A percentile compares a stretch with the other conserved stretches of the same genome.
phyloP scores from a whole-genome alignment of 35 echinoderm and acorn worm species.

The Apostichopus japonicus region DNA sequence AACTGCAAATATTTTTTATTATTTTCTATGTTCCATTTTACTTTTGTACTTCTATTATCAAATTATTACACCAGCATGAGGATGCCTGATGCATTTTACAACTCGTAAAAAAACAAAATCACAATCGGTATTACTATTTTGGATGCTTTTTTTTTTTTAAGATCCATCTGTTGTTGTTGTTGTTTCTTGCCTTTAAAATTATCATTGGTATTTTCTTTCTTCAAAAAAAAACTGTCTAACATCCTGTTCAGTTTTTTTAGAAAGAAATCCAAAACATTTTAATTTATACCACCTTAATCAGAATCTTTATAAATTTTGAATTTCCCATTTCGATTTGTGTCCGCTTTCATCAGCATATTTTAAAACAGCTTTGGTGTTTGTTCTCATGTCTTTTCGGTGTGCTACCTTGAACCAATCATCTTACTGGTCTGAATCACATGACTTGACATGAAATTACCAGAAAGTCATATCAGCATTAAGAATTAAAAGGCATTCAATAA shows the following conservation, averaged over 20 bases:
- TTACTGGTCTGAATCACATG: neutral
- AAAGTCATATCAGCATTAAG: too few relatives aligned
- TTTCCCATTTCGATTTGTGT: neutral
- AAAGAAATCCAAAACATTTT: neutral
- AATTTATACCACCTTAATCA: neutral
- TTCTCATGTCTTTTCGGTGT: neutral
- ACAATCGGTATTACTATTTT: neutral
- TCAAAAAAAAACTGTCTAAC: neutral
- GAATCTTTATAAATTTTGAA: neutral
- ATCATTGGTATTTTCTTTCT: neutral
- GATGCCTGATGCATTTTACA: neutral
- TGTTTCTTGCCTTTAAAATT: neutral
- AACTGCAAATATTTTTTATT: constrained; percentile 23
- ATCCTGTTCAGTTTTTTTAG: neutral
- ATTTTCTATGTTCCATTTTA: constrained; percentile 12
- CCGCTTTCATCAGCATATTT: too few relatives aligned
- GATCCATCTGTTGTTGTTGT: neutral
- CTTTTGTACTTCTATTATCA: neutral
- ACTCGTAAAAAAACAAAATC: neutral
- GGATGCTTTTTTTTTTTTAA: neutral
- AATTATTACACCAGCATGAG: neutral
- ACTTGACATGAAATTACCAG: too few relatives aligned
- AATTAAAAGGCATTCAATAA: too few relatives aligned
- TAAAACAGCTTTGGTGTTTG: neutral
- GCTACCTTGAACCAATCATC: neutral